Percentiles rank a stretch among this genome's conserved stretches.
Conservation (phyloP, 2,888 invertebrate species). For the Lasioglossum lativentre region DNA sequence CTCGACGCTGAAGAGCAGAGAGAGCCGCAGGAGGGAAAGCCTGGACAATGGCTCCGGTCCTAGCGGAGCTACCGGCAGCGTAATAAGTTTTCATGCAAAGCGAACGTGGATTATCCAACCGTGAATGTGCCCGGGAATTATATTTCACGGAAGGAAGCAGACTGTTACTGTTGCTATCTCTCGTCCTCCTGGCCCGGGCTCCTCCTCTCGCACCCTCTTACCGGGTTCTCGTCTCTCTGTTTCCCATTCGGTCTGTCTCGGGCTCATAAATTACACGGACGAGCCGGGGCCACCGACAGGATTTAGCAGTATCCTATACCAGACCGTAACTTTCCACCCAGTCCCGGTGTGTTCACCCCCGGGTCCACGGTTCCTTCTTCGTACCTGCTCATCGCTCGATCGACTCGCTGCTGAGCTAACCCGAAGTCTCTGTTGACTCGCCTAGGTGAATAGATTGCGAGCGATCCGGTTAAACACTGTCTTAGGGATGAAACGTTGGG, state of each 20-base stretch:
- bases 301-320: constrained; percentile 74
- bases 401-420: constrained; percentile 59
- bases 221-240: constrained; percentile 46
- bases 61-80: constrained; percentile 74
- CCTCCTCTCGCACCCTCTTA: constrained; percentile 25
- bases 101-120: constrained; percentile 83
- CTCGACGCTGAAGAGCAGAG: constrained; percentile 75
- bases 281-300: constrained; percentile 72
- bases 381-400: constrained; percentile 37
- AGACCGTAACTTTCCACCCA: constrained; percentile 65
- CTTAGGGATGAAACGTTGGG: not conserved
- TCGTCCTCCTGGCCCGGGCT: constrained; percentile 29
- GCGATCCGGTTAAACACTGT: not conserved
- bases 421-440: constrained; percentile 51
- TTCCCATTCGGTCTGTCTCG: constrained; percentile 52
- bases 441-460: not conserved
- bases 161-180: constrained; percentile 79
- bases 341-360: constrained; percentile 54
- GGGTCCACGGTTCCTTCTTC: constrained; percentile 45
- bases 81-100: constrained; percentile 84
- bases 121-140: constrained; percentile 83
- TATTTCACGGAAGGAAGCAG: constrained; percentile 83
- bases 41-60: constrained; percentile 70
- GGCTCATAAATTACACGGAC: constrained; percentile 77
- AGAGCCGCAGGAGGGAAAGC: constrained; percentile 56